These are phyloP conservation scores for Torymus aiolomorphi DNA, from an alignment of 2,888 invertebrate genomes.

Conservation along the genomic window DNA sequence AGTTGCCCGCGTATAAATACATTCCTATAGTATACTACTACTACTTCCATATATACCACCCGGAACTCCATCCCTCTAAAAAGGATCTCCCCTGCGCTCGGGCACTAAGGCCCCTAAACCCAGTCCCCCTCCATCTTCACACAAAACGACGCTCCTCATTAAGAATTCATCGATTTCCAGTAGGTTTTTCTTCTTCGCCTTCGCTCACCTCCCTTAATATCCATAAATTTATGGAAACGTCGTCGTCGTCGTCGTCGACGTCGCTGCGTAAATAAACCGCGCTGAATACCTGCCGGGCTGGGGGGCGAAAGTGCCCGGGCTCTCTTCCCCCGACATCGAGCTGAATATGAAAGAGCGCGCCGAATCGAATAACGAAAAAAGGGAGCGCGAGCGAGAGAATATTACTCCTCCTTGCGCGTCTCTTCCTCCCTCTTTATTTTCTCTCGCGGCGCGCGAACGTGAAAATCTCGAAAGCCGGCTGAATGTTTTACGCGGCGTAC, in stretches of 20 bases:
- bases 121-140: too few relatives aligned
- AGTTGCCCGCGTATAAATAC: too few relatives aligned
- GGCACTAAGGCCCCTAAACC: too few relatives aligned
- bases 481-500: constrained; percentile 65
- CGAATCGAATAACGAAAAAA: constrained; percentile 50
- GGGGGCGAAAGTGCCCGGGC: constrained; percentile 6
- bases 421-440: constrained; percentile 4
- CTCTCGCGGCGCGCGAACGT: constrained; percentile 23
- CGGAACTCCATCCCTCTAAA: too few relatives aligned
- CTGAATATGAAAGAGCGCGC: constrained; percentile 51
- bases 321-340: background rate
- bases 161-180: constrained; percentile 43
- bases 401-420: constrained; percentile 17
- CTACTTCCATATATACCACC: too few relatives aligned
- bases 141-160: constrained; percentile 14
- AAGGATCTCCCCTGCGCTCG: too few relatives aligned
- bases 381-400: constrained; percentile 13
- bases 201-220: constrained; percentile 27
- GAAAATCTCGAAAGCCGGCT: constrained; percentile 57
- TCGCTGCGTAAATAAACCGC: constrained; percentile 43
- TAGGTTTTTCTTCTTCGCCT: background rate
- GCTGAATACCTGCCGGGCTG: constrained; percentile 30
- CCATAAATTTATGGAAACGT: constrained; percentile 44
- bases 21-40: too few relatives aligned
- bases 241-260: background rate